Conservation (phyloP, 1,140 invertebrate species). For the Trichonephila inaurata region DNA sequence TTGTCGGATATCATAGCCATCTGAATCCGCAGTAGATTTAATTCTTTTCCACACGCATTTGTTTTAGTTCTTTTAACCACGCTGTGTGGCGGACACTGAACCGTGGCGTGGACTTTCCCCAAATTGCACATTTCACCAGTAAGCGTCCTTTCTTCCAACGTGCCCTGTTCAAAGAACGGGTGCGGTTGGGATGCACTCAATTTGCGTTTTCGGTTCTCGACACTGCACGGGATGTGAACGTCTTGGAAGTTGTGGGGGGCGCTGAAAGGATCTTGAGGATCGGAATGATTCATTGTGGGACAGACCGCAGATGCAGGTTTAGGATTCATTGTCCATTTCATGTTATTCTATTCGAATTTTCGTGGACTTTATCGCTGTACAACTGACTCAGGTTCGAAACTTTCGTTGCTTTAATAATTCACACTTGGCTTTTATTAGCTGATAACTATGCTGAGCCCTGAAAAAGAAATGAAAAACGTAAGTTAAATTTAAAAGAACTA, state of each 20-base stretch:
- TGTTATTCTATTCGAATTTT: neutral
- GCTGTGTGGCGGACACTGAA: neutral
- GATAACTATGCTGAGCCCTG: no score
- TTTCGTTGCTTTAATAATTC: no score
- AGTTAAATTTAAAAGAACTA: no score
- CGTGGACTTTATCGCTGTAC: no score
- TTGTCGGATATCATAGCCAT: conserved; percentile 55
- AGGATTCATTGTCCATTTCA: conserved; percentile 9
- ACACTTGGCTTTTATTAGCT: no score
- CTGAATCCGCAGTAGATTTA: conserved; percentile 34
- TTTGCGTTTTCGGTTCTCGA: neutral
- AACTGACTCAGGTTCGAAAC: no score
- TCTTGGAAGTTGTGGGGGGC: neutral
- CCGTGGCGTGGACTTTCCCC: conserved; percentile 1
- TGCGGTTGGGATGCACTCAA: neutral
- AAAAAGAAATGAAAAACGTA: no score
- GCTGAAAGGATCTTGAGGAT: neutral
- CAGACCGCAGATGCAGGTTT: neutral
- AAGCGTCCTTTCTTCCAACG: neutral
- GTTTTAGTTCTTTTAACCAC: neutral
- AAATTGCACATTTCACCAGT: neutral
- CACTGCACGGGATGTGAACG: neutral
- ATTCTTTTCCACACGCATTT: conserved; percentile 15
- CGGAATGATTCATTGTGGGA: neutral
- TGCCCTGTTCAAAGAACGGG: neutral